Conservation (phyloP, 1,140 invertebrate genomes). For the Drosophila equinoxialis region DNA sequence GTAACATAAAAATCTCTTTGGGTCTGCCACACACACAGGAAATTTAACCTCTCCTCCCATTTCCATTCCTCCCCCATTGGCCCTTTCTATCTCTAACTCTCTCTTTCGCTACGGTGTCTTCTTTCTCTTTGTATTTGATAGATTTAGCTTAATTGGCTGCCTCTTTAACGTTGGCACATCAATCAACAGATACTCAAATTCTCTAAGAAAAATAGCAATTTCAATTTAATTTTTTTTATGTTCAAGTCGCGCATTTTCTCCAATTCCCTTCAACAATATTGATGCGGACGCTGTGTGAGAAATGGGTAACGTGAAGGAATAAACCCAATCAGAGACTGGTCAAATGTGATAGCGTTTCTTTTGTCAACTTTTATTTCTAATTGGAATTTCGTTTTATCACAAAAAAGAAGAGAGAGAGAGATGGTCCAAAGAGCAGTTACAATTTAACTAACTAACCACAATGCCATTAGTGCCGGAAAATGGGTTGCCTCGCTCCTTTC, state of each 20-base stretch:
- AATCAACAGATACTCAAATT: constrained; percentile 68
- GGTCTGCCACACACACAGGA: constrained; percentile 61
- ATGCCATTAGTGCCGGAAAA: constrained; percentile 60
- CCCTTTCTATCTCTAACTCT: constrained; percentile 3
- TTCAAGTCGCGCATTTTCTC: constrained; percentile 34
- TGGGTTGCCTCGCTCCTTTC: background rate
- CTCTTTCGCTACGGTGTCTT: background rate
- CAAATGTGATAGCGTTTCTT: constrained; percentile 18
- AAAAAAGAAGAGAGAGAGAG: background rate
- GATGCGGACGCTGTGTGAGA: too few species aligned
- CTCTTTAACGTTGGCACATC: constrained; percentile 75
- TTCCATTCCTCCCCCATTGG: background rate
- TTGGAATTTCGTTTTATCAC: constrained; percentile 41
- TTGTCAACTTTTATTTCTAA: constrained; percentile 58
- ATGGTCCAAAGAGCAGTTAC: constrained; percentile 19
- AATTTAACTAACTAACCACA: constrained; percentile 46
- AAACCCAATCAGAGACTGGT: constrained; percentile 32
- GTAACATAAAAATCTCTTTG: constrained; percentile 56
- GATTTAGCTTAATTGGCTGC: constrained; percentile 76
- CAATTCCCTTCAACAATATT: constrained; percentile 25
- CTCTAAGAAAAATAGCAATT: constrained; percentile 30
- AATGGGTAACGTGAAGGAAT: background rate
- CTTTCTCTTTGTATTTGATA: constrained; percentile 38
- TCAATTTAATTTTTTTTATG: constrained; percentile 40
- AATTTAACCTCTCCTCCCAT: background rate